Evolutionary conservation across 2,888 invertebrate genomes (phyloP).

Genomic region (Apodemia mormo): DNA sequence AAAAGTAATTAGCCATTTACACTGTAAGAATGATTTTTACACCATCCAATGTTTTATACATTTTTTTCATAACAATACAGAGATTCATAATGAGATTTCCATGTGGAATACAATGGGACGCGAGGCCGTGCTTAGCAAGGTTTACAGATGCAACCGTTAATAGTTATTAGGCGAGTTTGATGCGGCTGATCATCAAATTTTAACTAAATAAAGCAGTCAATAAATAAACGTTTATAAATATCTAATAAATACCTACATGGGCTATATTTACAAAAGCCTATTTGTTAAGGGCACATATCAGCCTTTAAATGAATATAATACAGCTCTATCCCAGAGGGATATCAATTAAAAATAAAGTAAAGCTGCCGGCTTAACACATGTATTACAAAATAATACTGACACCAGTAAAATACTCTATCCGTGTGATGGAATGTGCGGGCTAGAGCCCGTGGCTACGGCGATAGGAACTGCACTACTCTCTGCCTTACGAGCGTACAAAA

Average conservation of each 20-base stretch:
- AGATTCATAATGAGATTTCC: slow-evolving; percentile 79
- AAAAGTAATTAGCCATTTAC: slow-evolving; percentile 35
- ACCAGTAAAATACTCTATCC: slow-evolving; percentile 76
- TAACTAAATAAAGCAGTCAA: slow-evolving; percentile 81
- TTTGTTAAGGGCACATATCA: slow-evolving; percentile 70
- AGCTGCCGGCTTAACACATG: slow-evolving; percentile 78
- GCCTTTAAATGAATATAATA: slow-evolving; percentile 80
- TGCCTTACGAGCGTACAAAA: slow-evolving; percentile 57
- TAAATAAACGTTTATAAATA: slow-evolving; percentile 83
- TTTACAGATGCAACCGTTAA: slow-evolving; percentile 75
- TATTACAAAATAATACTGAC: slow-evolving; percentile 81
- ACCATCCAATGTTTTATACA: slow-evolving; percentile 75
- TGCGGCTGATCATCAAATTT: slow-evolving; percentile 62
- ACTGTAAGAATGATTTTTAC: slow-evolving; percentile 57
- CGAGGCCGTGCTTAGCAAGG: slow-evolving; percentile 77
- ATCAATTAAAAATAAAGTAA: slow-evolving; percentile 79
- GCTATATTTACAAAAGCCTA: slow-evolving; percentile 81
- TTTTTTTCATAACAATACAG: slow-evolving; percentile 63
- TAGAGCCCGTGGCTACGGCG: slow-evolving; percentile 52
- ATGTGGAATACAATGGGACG: slow-evolving; percentile 62
- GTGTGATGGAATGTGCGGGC: slow-evolving; percentile 75
- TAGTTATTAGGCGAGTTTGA: slow-evolving; percentile 66
- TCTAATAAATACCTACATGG: slow-evolving; percentile 82
- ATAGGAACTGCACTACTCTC: slow-evolving; percentile 68
- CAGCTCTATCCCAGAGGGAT: slow-evolving; percentile 78